Base-by-base conservation (phyloP, 1,140 invertebrate species). In the Sinonovacula constricta region DNA sequence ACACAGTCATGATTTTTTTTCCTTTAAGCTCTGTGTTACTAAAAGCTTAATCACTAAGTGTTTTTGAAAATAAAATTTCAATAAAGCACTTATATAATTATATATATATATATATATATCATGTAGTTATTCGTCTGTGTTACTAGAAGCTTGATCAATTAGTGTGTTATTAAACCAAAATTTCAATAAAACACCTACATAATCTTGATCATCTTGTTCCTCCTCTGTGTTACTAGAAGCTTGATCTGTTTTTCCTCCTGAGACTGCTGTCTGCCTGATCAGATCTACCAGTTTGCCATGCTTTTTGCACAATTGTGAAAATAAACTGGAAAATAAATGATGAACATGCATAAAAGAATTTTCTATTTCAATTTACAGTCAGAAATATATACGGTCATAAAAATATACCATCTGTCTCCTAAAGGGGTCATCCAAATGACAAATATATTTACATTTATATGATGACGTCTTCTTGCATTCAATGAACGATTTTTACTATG, bases 231-330 rank as follows among this genome's bases (percentile, higher is more conserved):
- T 69, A 5, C 31, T 53, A 28, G 63, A 31, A 1, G 22, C 18
- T 28, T 77, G 36, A 28, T 63, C 51, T n/a, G 49, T 33, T 31
- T 63, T 28, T 0, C 49, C 30, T 51, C 30, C 68, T 53, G 67
- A 66, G 30, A 85, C 51, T 1, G 88, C 86, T 30, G 83, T 75
- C 22, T 86, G 65, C 34, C 86, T 68, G 24, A 91, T 87, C 60
- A 88, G 84, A 26, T 90, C 85, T 22, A 90, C 83, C 12, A 89
- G 71, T 39, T 82, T 79, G 0, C 75, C 75, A 62, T 91, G 89
- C 57, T 90, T 88, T 72, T 89, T 91, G 68, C 87, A 86, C 59
- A 90, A 79, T 79, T 88, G 83, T 1, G 88, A 84, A 83, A 91
- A 91, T 56, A 91, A 84, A 81, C 90, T 91, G 83, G 24, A 86